These are phyloP conservation scores for Alcedo quadribrachys DNA, from an alignment of 2,797 vertebrate species.

Conservation along the genomic window DNA sequence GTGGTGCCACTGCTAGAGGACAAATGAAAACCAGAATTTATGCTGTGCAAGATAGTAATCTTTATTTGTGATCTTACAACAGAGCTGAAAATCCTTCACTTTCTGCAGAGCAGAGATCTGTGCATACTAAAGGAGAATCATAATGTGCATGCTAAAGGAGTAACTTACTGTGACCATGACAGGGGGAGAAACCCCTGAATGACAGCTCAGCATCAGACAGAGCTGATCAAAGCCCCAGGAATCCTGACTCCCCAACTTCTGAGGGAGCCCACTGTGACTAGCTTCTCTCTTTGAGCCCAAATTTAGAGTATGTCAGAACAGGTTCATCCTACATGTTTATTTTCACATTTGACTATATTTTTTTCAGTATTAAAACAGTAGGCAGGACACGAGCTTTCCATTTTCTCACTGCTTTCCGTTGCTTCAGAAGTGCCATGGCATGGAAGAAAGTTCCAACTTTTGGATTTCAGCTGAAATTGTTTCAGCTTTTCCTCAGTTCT, in stretches of 20 bases:
- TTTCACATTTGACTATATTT: slow-evolving; percentile 24
- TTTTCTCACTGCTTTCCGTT: neutral
- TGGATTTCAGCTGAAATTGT: neutral
- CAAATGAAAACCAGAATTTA: slow-evolving; percentile 3
- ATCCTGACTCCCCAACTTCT: slow-evolving; percentile 35
- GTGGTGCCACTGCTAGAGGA: neutral
- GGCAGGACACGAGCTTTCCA: neutral
- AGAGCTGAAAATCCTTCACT: slow-evolving; percentile 10
- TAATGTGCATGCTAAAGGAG: neutral
- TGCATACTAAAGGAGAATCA: neutral
- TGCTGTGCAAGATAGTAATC: neutral
- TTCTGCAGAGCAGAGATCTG: slow-evolving; percentile 29
- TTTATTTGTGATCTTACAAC: slow-evolving; percentile 23
- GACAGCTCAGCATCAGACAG: slow-evolving; percentile 52
- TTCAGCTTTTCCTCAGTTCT: neutral
- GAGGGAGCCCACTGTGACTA: slow-evolving; percentile 33
- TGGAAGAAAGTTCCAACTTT: neutral
- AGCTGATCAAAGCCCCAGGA: slow-evolving; percentile 48
- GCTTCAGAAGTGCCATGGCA: neutral
- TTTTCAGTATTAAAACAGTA: neutral
- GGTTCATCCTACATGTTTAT: slow-evolving; percentile 37
- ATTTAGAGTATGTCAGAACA: slow-evolving; percentile 32
- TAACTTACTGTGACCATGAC: slow-evolving; percentile 22
- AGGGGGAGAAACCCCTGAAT: slow-evolving; percentile 21
- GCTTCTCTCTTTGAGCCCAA: slow-evolving; percentile 45